Evolutionary conservation across 2,888 invertebrate species (phyloP).

Genomic region (Clanis bilineata): DNA sequence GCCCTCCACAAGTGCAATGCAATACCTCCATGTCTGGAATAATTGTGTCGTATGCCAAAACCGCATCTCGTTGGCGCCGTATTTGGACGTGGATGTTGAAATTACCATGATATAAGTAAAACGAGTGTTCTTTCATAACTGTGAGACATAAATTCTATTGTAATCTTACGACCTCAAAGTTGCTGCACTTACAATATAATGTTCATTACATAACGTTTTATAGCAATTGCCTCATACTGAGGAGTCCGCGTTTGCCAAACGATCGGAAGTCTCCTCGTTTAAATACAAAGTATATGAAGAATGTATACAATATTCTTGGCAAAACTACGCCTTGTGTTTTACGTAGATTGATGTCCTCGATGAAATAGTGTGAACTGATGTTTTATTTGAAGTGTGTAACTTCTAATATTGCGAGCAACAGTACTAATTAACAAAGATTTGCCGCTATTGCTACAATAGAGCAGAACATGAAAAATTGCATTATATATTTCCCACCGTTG

Average conservation of each 20-base stretch:
- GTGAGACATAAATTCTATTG: background rate
- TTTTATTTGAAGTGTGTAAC: background rate
- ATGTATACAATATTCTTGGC: background rate
- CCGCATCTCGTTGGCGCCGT: constrained; percentile 30
- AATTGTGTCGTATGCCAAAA: constrained; percentile 39
- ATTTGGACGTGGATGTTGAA: constrained; percentile 34
- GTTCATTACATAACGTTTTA: background rate
- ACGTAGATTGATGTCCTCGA: constrained; percentile 1
- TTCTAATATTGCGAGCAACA: background rate
- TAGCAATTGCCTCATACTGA: constrained; percentile 1
- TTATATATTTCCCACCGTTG: too few relatives aligned
- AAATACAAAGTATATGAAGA: background rate
- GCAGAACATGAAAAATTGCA: background rate
- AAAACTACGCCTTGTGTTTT: background rate
- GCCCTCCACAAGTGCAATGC: constrained; percentile 22
- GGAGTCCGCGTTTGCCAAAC: constrained; percentile 2
- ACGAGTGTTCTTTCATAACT: constrained; percentile 6
- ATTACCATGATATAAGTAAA: constrained; percentile 21
- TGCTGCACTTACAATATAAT: constrained; percentile 5
- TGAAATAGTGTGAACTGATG: background rate
- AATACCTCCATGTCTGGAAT: constrained; percentile 41
- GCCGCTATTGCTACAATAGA: background rate
- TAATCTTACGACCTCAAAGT: constrained; percentile 6
- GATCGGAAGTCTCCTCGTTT: background rate
- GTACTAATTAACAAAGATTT: background rate